A percentile compares a stretch with the other conserved stretches of the same genome.
These are phyloP conservation scores for Vicugna pacos DNA, from an alignment of 2,113 vertebrate genomes.

Conservation along the genomic window DNA sequence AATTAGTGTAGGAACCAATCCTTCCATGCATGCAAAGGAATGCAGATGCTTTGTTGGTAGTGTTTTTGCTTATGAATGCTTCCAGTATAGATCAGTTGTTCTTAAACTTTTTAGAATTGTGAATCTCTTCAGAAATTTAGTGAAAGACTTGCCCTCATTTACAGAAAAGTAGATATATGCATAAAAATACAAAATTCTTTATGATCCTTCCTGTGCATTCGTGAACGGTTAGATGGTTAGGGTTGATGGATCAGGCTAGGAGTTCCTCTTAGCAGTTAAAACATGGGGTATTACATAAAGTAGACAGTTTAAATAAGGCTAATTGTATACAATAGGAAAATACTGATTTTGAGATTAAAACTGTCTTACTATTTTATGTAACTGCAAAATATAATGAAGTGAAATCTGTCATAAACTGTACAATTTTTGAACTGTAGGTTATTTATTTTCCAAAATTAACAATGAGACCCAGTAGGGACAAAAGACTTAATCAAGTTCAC, in stretches of 20 bases:
- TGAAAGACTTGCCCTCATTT: neutral
- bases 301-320: neutral
- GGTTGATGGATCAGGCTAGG: neutral
- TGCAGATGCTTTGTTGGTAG: neutral
- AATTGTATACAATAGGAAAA: neutral
- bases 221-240: neutral
- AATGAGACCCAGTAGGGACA: neutral
- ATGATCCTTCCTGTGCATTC: neutral
- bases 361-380: neutral
- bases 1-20: conserved; percentile 30
- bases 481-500: neutral
- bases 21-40: conserved; percentile 30
- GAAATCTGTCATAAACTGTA: neutral
- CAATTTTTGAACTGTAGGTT: conserved; percentile 31
- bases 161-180: neutral
- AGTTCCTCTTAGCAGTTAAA: neutral
- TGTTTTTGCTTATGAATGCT: neutral
- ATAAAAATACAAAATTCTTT: neutral
- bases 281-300: neutral
- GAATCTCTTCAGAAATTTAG: neutral
- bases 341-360: neutral
- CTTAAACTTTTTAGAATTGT: conserved; percentile 5
- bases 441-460: conserved; percentile 48
- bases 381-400: neutral
- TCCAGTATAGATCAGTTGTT: neutral